Conservation (phyloP, 2,797 vertebrate genomes). For the Scomberomorus guttatus region DNA sequence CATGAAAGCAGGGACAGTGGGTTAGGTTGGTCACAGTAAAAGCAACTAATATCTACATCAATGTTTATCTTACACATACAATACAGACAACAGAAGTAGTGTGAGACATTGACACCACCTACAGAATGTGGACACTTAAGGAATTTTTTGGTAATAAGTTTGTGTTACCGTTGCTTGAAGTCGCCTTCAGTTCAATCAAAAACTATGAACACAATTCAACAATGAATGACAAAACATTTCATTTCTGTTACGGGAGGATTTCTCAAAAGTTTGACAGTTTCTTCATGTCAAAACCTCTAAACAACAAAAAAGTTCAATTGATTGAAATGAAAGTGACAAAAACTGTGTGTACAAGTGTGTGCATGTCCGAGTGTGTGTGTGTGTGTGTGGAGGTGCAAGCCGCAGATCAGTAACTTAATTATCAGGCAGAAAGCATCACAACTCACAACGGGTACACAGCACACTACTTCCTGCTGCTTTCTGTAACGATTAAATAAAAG, state of each 20-base stretch:
- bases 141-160: constrained; percentile 68
- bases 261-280: constrained; percentile 8
- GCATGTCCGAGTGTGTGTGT: constrained; percentile 7
- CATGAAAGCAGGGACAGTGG: constrained; percentile 51
- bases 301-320: constrained; percentile 5
- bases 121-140: constrained; percentile 34
- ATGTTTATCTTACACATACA: constrained; percentile 51
- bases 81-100: constrained; percentile 39
- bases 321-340: constrained; percentile 52
- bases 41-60: constrained; percentile 67
- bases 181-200: constrained; percentile 55
- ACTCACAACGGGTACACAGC: constrained; percentile 49
- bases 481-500: constrained; percentile 57
- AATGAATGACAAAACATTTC: constrained; percentile 13
- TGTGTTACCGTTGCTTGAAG: constrained; percentile 29
- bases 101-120: constrained; percentile 45
- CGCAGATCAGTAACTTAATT: constrained; percentile 61
- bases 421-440: constrained; percentile 50
- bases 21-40: constrained; percentile 56
- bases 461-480: constrained; percentile 53
- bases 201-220: not conserved
- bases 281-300: constrained; percentile 12
- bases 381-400: constrained; percentile 35
- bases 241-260: not conserved
- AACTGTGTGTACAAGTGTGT: constrained; percentile 9